These are phyloP conservation scores for Pollenia griseotomentosa DNA, from an alignment of 2,888 invertebrate species.

Conservation along the genomic window DNA sequence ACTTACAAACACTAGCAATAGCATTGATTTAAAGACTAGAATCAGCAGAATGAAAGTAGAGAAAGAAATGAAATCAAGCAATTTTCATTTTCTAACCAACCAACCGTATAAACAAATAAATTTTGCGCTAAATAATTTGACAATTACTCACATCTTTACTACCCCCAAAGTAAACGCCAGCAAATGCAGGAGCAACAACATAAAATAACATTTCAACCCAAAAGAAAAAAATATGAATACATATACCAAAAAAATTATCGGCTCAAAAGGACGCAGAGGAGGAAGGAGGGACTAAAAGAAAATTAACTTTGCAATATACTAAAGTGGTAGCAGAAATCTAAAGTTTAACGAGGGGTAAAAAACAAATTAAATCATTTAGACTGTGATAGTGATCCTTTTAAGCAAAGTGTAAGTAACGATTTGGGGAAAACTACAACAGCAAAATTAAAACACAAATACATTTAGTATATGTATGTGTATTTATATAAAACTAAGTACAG, in stretches of 20 bases:
- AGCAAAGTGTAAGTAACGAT: conserved; percentile 76
- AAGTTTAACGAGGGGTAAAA: conserved; percentile 81
- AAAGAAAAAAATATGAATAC: conserved; percentile 32
- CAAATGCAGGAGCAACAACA: conserved; percentile 23
- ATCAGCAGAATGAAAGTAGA: conserved; percentile 11
- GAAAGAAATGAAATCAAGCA: conserved; percentile 71
- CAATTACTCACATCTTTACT: conserved; percentile 82
- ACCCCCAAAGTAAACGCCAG: conserved; percentile 36
- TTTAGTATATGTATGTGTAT: not conserved
- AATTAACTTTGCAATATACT: conserved; percentile 37
- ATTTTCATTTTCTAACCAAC: conserved; percentile 81
- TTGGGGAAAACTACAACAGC: conserved; percentile 59
- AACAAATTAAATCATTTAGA: conserved; percentile 84
- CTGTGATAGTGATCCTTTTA: conserved; percentile 83
- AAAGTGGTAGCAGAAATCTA: conserved; percentile 14
- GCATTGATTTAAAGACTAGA: conserved; percentile 18
- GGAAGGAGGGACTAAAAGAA: not conserved
- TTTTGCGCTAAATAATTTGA: conserved; percentile 84
- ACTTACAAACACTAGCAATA: not conserved
- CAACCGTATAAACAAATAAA: conserved; percentile 83
- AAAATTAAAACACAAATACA: conserved; percentile 16
- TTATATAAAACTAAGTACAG: not conserved
- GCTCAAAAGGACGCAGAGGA: conserved; percentile 17
- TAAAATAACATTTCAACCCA: conserved; percentile 25
- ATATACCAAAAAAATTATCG: conserved; percentile 34